Evolutionary conservation across 2,113 vertebrate genomes (phyloP).

Genomic region (Abramis brama): DNA sequence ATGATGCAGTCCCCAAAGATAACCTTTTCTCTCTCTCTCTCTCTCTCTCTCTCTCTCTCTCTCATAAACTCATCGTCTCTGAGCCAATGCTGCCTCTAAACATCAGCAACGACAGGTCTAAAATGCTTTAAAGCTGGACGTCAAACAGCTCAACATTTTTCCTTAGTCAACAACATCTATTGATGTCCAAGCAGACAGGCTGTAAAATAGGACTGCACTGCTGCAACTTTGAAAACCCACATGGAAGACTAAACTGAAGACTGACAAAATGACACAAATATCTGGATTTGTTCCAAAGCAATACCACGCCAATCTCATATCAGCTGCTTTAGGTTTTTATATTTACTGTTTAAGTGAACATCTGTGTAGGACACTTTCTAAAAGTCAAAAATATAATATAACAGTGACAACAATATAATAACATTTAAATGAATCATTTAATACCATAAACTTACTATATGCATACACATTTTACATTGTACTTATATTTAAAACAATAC

Average conservation of each 20-base stretch:
- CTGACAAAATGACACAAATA: not conserved
- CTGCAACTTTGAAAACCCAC: conserved; percentile 3
- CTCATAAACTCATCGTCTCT: not conserved
- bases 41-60: not conserved
- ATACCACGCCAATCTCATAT: not conserved
- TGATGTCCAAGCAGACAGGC: conserved; percentile 47
- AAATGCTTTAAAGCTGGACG: not conserved
- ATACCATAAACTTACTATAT: not conserved
- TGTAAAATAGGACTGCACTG: conserved; percentile 9
- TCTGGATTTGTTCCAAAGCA: not conserved
- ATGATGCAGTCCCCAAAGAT: conserved; percentile 65
- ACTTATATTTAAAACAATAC: not conserved
- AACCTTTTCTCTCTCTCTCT: conserved; percentile 38
- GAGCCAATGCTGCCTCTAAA: not conserved
- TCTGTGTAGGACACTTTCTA: not conserved
- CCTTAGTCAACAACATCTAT: conserved; percentile 46
- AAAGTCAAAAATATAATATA: not conserved
- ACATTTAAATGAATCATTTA: not conserved
- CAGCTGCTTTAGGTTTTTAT: not conserved
- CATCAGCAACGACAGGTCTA: conserved; percentile 61
- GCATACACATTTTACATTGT: not conserved
- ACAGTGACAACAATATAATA: not conserved
- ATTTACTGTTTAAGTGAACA: not conserved
- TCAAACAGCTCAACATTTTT: conserved; percentile 60
- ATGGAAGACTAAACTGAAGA: not conserved